These are phyloP conservation scores for Oncorhynchus clarkii DNA, from an alignment of 2,113 vertebrate genomes.

Conservation along the genomic window DNA sequence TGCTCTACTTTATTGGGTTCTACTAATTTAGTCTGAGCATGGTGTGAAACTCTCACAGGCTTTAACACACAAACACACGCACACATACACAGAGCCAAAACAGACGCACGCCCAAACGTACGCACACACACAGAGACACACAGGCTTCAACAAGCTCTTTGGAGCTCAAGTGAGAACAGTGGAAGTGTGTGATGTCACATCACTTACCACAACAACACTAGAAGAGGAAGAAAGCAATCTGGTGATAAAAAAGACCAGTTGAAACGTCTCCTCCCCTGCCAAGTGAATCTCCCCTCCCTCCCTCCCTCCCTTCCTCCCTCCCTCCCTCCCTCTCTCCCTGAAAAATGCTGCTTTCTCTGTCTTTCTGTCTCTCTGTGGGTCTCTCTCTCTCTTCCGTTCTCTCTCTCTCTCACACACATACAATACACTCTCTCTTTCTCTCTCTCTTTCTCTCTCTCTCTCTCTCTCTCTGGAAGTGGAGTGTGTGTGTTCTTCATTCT, in stretches of 20 bases:
- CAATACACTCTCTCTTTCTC: not conserved
- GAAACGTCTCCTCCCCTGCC: slow-evolving; percentile 1
- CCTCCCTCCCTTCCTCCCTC: not conserved
- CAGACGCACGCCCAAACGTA: not conserved
- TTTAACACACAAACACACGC: not conserved
- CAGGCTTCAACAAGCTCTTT: slow-evolving; percentile 64
- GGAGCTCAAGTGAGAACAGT: slow-evolving; percentile 56
- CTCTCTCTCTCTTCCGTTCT: too few species aligned
- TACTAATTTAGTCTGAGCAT: too few species aligned
- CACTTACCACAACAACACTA: slow-evolving; percentile 62
- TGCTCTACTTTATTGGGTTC: not conserved
- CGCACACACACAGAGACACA: slow-evolving; percentile 17
- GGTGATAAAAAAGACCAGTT: slow-evolving; percentile 43
- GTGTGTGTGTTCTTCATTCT: slow-evolving; percentile 53
- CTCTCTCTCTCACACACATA: not conserved
- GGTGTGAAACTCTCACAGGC: not conserved
- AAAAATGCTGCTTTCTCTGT: not conserved
- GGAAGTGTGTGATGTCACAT: slow-evolving; percentile 62
- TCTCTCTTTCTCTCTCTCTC: not conserved
- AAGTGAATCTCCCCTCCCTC: not conserved
- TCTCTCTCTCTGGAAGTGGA: slow-evolving; percentile 18
- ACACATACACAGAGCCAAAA: slow-evolving; percentile 5
- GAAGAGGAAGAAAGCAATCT: not conserved
- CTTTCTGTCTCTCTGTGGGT: too few species aligned
- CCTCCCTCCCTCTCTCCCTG: not conserved